Base-by-base conservation (phyloP, 2,113 vertebrate species). In the Perca schrenkii region DNA sequence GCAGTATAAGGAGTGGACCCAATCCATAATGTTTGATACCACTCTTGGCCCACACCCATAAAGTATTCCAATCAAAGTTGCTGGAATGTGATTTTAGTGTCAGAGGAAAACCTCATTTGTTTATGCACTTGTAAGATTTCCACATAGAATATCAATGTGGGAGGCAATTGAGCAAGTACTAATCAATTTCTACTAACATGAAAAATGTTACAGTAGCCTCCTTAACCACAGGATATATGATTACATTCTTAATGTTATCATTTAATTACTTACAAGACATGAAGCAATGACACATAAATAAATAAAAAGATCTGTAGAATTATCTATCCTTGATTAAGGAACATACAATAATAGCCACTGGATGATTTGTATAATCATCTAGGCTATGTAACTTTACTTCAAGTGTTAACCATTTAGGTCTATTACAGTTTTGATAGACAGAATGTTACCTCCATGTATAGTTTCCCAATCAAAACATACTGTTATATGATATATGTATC, bases 1-100 rank as follows among this genome's bases (percentile, higher is more conserved):
- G 85, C 91, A 80, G 84, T 84, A 86, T 83, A 88, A 88, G 88
- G 88, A 91, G 85, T 88, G 82, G 90, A 86, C 78, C 86, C 78
- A 65, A 92, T 94, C 92, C 87, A 94, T 93, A 92, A 70, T 66
- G 80, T 89, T 79, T 92, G 92, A 93, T 88, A 84, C 74, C 68
- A 69, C 84, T 71, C 50, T 92, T 91, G 91, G 90, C 92, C 69
- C 69, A 86, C 80, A 81, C 63, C 85, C 86, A 82, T 91, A 86
- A 91, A 89, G 82, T 88, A 91, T 92, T 92, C 88, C 82, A 78
- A 90, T 92, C 82, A 89, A 87, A 90, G 76, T 78, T 87, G 88
- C 85, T 80, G 76, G 64, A 80, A 78, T 88, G 82, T 79, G 74
- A 81, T 92, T 90, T 90, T 81, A 86, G 53, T 77, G 81, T 88